Conservation (phyloP, 2,797 vertebrate genomes). For the Philypnodon macrostomus region DNA sequence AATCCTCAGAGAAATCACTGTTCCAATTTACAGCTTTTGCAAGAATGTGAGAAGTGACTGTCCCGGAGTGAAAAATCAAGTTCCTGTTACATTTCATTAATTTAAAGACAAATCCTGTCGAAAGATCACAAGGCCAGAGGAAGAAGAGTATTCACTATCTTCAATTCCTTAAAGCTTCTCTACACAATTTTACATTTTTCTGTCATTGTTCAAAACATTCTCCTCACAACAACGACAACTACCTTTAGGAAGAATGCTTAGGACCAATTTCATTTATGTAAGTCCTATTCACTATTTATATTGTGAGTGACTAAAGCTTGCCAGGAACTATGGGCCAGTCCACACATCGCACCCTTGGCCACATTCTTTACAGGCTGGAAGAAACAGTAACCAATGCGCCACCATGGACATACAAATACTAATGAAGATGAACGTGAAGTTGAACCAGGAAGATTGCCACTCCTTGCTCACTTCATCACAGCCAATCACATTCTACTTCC, state of each 20-base stretch:
- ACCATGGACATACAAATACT: too few relatives aligned
- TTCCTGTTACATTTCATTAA: constrained; percentile 50
- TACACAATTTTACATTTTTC: not conserved
- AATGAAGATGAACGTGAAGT: too few relatives aligned
- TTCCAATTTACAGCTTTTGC: constrained; percentile 51
- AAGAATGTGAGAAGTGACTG: constrained; percentile 41
- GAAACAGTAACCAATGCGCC: too few relatives aligned
- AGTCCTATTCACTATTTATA: too few relatives aligned
- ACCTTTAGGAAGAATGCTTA: not conserved
- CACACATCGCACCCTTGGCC: too few relatives aligned
- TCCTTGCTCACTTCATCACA: too few relatives aligned
- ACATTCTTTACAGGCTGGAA: too few relatives aligned
- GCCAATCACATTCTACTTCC: too few relatives aligned
- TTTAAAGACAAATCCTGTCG: constrained; percentile 29
- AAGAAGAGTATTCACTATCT: constrained; percentile 8
- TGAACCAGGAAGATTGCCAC: too few relatives aligned
- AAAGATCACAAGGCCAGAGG: constrained; percentile 19
- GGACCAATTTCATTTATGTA: too few relatives aligned
- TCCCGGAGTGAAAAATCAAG: constrained; percentile 47
- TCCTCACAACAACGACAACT: not conserved
- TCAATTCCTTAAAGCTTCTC: not conserved
- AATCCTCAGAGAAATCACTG: constrained; percentile 54
- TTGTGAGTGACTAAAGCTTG: too few relatives aligned
- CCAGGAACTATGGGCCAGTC: too few relatives aligned
- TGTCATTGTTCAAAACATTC: not conserved